Evolutionary conservation across 2,113 vertebrate genomes (phyloP), one percentile per base, ranked within the genome.

Genomic region (Edolisoma coerulescens): DNA sequence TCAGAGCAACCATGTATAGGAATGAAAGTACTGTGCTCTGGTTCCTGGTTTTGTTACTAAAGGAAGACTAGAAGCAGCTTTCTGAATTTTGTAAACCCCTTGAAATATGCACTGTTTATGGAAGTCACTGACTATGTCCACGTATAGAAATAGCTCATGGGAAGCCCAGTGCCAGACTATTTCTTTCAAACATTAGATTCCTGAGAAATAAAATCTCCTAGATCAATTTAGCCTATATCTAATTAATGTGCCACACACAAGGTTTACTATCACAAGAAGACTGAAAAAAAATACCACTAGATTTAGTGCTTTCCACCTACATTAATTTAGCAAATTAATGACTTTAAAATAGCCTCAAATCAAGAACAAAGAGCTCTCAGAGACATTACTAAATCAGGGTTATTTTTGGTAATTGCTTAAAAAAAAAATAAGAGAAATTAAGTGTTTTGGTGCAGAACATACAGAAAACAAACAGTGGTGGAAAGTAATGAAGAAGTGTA

Each of bases 261-360:
- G 1, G 47, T 91, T 97, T 95, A 79, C 30, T 81, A 92, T 96
- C 70, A 90, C 67, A 92, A 93, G 74, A 59, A 92, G 65, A 91
- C 71, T 77, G 30, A 13, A 94, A 93, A 82, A 95, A 93, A 89
- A 78, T 57, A 80, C 26, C 59, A 78, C 47, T 80, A 91, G 84
- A 96, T 94, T 96, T 95, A 96, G 42, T 95, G 64, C 33, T 96
- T 97, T 96, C 82, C 47, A 84, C 85, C 65, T 94, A 60, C 37
- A 84, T 94, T 95, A 92, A 97, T 96, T 96, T 96, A 86, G 45
- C 52, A 89, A 96, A 95, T 95, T 85, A 96, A 84, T 96, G 41
- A 76, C 64, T 95, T 84, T 53, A 37, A 97, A 96, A 97, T 95
- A 97, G 26, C 79, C 78, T 76, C 83, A 93, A 96, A 87, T 73